Percentiles rank a stretch among this genome's conserved stretches.
Evolutionary conservation across 2,888 invertebrate species (phyloP).

Genomic region (Phyto melanocephala): DNA sequence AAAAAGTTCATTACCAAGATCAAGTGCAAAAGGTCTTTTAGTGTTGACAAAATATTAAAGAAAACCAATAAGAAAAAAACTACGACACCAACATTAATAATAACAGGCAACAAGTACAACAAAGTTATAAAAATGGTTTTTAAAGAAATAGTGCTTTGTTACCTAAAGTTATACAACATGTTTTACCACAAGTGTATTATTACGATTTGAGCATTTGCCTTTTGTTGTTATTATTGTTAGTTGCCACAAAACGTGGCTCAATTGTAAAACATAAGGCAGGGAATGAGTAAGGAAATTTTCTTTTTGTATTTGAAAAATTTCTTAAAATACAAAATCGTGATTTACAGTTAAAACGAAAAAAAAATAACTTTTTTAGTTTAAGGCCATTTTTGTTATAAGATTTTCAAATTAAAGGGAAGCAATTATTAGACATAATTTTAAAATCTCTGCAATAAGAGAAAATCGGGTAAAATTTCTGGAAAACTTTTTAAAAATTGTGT

Average conservation of each 20-base stretch:
- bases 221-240: constrained; percentile 19
- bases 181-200: constrained; percentile 57
- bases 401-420: neutral
- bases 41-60: constrained; percentile 49
- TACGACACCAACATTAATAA: neutral
- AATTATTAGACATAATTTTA: neutral
- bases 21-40: constrained; percentile 66
- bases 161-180: constrained; percentile 49
- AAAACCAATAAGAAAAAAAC: neutral
- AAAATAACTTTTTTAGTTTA: constrained; percentile 18
- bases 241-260: constrained; percentile 42
- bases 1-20: constrained; percentile 67
- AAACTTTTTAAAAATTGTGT: too few species aligned
- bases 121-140: constrained; percentile 20
- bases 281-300: constrained; percentile 11
- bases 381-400: constrained; percentile 26
- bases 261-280: constrained; percentile 29
- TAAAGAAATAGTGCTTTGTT: constrained; percentile 19
- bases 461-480: neutral
- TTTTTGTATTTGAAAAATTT: neutral
- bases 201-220: constrained; percentile 21
- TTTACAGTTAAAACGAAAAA: constrained; percentile 46
- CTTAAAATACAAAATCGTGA: constrained; percentile 54
- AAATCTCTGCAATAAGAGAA: neutral
- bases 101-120: neutral